phyloP scores from a whole-genome alignment of 2,797 vertebrate species.

The Chloroceryle inda region DNA sequence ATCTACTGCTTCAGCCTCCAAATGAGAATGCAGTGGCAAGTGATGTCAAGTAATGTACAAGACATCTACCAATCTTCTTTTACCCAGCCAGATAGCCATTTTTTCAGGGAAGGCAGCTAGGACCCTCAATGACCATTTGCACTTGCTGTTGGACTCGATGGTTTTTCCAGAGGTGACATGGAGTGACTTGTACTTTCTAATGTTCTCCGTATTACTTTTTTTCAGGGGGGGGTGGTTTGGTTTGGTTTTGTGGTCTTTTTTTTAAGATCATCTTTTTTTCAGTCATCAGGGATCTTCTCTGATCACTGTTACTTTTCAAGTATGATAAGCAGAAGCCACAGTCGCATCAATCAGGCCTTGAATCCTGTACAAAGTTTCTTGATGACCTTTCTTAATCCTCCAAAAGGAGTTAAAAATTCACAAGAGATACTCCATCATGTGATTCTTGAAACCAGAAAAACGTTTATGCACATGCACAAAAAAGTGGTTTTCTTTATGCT shows the following conservation, averaged over 20 bases:
- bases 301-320: background rate
- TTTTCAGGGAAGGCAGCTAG: background rate
- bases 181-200: background rate
- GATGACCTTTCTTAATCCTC: background rate
- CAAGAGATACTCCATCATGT: background rate
- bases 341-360: background rate
- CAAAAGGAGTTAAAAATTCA: background rate
- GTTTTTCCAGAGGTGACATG: background rate
- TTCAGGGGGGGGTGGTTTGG: background rate
- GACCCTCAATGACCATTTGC: background rate
- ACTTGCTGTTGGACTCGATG: background rate
- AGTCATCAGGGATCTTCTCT: background rate
- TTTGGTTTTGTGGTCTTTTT: background rate
- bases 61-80: background rate
- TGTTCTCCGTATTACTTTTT: background rate
- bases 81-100: background rate
- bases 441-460: background rate
- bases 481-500: background rate
- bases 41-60: background rate
- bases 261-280: background rate
- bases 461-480: rapidly evolving
- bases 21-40: background rate
- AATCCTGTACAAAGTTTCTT: background rate
- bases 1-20: background rate
- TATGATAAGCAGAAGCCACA: background rate